Conservation (phyloP, 2,888 invertebrate species). For the Mesorhabditis belari region DNA sequence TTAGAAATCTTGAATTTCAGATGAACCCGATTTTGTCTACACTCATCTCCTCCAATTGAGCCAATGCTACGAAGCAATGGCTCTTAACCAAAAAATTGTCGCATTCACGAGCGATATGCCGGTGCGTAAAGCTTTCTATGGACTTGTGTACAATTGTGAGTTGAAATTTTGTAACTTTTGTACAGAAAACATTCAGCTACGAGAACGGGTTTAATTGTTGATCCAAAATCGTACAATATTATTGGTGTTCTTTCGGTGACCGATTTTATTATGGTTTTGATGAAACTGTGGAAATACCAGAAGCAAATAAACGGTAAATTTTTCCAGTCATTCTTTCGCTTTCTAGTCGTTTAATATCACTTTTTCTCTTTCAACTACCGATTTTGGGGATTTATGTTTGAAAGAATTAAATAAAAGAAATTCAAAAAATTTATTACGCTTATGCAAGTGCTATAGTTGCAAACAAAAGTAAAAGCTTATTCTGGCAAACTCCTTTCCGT, state of each 20-base stretch:
- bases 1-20: slow-evolving; percentile 5
- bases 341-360: no score
- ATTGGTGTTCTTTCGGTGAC: slow-evolving; percentile 28
- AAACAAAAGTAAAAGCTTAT: no score
- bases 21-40: slow-evolving; percentile 22
- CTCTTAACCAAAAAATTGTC: slow-evolving; percentile 23
- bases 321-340: no score
- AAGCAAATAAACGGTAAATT: neutral
- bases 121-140: slow-evolving; percentile 25
- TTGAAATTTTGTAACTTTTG: neutral
- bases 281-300: slow-evolving; percentile 9
- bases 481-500: no score
- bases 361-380: no score
- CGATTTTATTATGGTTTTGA: slow-evolving; percentile 25
- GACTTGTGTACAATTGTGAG: slow-evolving; percentile 25
- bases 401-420: no score
- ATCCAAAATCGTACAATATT: slow-evolving; percentile 17
- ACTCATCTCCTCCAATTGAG: slow-evolving; percentile 23
- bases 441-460: no score
- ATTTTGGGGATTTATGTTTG: no score
- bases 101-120: slow-evolving; percentile 26
- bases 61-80: slow-evolving; percentile 29
- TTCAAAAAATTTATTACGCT: no score
- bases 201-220: slow-evolving; percentile 23
- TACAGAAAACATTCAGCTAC: slow-evolving; percentile 10